A percentile compares a stretch with the other conserved stretches of the same genome.
phyloP scores from a whole-genome alignment of 2,797 vertebrate genomes.

The Staurois parvus region DNA sequence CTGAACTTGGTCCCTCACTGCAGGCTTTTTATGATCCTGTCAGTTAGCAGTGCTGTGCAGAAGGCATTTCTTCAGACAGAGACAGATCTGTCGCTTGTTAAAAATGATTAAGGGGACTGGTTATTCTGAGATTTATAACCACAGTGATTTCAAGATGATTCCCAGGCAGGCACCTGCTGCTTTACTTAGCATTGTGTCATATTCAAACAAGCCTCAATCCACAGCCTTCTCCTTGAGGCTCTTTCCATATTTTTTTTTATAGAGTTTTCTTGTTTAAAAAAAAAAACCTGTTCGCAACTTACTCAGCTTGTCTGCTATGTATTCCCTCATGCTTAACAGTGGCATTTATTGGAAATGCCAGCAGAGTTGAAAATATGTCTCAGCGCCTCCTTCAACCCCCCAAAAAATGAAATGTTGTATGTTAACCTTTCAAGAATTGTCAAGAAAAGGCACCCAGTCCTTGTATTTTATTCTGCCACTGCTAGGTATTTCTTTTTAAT shows the following conservation, averaged over 20 bases:
- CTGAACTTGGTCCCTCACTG: slow-evolving; percentile 57
- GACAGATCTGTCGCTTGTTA: slow-evolving; percentile 62
- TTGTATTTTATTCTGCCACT: slow-evolving; percentile 3
- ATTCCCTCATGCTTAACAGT: slow-evolving; percentile 46
- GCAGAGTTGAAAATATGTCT: slow-evolving; percentile 33
- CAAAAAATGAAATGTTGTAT: slow-evolving; percentile 37
- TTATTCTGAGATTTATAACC: slow-evolving; percentile 56
- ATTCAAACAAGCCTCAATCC: slow-evolving; percentile 54
- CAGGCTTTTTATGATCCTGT: slow-evolving; percentile 60
- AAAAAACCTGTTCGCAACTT: slow-evolving; percentile 7
- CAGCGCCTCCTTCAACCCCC: slow-evolving; percentile 22
- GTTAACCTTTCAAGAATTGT: slow-evolving; percentile 48
- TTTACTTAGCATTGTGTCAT: slow-evolving; percentile 55
- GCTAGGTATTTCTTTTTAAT: slow-evolving; percentile 2
- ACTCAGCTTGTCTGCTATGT: slow-evolving; percentile 38
- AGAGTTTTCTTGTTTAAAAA: slow-evolving; percentile 22
- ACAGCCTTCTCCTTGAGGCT: slow-evolving; percentile 43
- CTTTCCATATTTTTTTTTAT: slow-evolving; percentile 40
- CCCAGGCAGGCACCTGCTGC: slow-evolving; percentile 54
- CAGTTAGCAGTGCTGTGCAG: slow-evolving; percentile 49
- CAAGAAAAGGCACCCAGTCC: slow-evolving; percentile 15
- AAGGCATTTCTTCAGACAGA: slow-evolving; percentile 53
- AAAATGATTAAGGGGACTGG: slow-evolving; percentile 62
- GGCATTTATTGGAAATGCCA: slow-evolving; percentile 58
- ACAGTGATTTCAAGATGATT: slow-evolving; percentile 54